Percentiles rank a stretch among this genome's conserved stretches.
Evolutionary conservation across 1,140 invertebrate genomes (phyloP).

Genomic region (Pectinophora gossypiella): DNA sequence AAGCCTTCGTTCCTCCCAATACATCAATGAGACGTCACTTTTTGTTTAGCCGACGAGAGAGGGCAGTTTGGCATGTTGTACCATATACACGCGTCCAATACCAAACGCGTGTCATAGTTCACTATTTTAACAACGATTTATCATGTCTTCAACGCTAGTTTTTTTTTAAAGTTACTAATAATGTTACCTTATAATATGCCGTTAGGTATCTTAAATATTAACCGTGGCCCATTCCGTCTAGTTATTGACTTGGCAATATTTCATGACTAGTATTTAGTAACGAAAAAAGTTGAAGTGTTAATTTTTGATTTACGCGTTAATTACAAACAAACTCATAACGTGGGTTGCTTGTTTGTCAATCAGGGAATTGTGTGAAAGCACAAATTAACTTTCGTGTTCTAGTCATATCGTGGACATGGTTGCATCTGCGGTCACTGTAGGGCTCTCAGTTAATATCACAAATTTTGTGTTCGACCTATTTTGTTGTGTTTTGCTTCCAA

Average conservation of each 20-base stretch:
- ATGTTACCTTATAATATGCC: conserved; percentile 13
- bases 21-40: conserved; percentile 61
- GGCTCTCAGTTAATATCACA: too few species aligned
- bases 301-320: not conserved
- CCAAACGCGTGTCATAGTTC: conserved; percentile 49
- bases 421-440: too few species aligned
- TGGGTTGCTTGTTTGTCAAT: too few species aligned
- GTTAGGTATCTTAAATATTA: conserved; percentile 8
- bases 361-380: too few species aligned
- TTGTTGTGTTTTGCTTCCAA: not conserved
- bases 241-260: not conserved
- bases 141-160: conserved; percentile 28
- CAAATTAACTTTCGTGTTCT: too few species aligned
- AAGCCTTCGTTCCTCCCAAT: conserved; percentile 46
- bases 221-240: not conserved
- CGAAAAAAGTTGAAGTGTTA: not conserved
- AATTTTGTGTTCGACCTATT: too few species aligned
- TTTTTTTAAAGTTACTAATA: conserved; percentile 19
- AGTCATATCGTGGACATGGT: too few species aligned
- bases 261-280: not conserved
- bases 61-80: not conserved
- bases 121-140: conserved; percentile 58
- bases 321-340: not conserved
- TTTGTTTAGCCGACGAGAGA: conserved; percentile 26
- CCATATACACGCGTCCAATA: not conserved